phyloP scores from a whole-genome alignment of 1,140 invertebrate species.

The Liolophura sinensis region DNA sequence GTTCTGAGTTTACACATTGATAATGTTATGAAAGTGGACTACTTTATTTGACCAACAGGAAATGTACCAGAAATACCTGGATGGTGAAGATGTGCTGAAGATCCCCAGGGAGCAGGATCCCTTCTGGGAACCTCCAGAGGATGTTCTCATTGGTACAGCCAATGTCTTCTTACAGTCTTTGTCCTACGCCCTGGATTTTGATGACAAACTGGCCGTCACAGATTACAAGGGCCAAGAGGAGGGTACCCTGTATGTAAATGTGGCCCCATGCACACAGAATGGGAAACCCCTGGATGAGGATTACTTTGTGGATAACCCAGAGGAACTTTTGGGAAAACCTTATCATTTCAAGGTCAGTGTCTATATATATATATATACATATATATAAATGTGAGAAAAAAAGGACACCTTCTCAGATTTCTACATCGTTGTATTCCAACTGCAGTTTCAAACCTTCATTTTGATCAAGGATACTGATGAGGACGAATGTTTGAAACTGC shows the following conservation, averaged over 20 bases:
- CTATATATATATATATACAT: too few species aligned
- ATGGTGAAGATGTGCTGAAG: conserved; percentile 52
- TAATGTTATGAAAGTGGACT: background rate
- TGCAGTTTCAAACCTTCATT: too few species aligned
- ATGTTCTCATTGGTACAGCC: conserved; percentile 55
- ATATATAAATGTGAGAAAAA: too few species aligned
- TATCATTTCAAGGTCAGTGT: conserved; percentile 55
- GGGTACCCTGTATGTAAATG: conserved; percentile 45
- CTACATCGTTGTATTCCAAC: too few species aligned
- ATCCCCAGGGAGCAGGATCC: conserved; percentile 57
- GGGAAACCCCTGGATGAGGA: conserved; percentile 57
- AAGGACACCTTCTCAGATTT: too few species aligned
- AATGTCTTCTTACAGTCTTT: conserved; percentile 58
- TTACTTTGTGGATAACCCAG: conserved; percentile 54
- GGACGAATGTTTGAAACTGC: too few species aligned
- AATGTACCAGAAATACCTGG: conserved; percentile 56
- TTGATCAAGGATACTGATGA: too few species aligned
- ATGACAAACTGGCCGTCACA: conserved; percentile 50
- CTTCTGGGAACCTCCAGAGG: conserved; percentile 60
- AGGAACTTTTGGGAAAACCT: conserved; percentile 50
- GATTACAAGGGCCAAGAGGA: conserved; percentile 59
- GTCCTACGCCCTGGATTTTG: conserved; percentile 56
- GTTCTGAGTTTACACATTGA: background rate
- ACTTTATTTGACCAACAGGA: conserved; percentile 38
- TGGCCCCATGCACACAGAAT: conserved; percentile 56